Base-by-base conservation (phyloP, 2,113 vertebrate genomes). In the Scophthalmus maximus region DNA sequence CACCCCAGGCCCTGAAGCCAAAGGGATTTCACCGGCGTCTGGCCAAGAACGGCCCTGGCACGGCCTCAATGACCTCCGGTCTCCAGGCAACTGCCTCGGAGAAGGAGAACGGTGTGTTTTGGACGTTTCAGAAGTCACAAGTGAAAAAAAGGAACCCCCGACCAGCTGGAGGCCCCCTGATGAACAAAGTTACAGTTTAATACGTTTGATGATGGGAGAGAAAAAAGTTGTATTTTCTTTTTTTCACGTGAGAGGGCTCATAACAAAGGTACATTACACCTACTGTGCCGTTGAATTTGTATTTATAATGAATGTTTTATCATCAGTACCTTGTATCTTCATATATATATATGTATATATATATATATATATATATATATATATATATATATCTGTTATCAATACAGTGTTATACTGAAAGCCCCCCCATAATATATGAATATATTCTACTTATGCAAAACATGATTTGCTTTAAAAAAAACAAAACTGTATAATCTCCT, bases 51-150 rank as follows among this genome's bases (percentile, higher is more conserved):
- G 46, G 72, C 42, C 67, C 84, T 87, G 86, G 83, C 81, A 81
- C 40, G 38, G 87, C 88, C 89, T 89, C 86, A 61, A 52, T 88
- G 82, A 92, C 85, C 89, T 85, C 73, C 22, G 32, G 88, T 92
- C 85, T 85, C 88, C 87, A 83, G 86, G 88, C 91, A 91, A 92
- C 89, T 71, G 65, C 73, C 72, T 73, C 56, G 3, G 47, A 83
- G 73, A 40, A 79, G 63, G 81, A 64, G 69, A 84, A 65, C 49
- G 58, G 76, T 78, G 62, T 68, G 76, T 76, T 85, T 71, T 78
- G 57, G 82, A 70, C 62, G 71, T 79, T 84, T 76, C 60, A 78
- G 66, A 81, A 87, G 84, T 91, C 82, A 83, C 73, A 60, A 84
- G 64, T 57, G 49, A 18, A 8, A 63, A 79, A 80, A 70, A 77